phyloP scores from a whole-genome alignment of 1,140 invertebrate species.

The Gonioctena quinquepunctata region DNA sequence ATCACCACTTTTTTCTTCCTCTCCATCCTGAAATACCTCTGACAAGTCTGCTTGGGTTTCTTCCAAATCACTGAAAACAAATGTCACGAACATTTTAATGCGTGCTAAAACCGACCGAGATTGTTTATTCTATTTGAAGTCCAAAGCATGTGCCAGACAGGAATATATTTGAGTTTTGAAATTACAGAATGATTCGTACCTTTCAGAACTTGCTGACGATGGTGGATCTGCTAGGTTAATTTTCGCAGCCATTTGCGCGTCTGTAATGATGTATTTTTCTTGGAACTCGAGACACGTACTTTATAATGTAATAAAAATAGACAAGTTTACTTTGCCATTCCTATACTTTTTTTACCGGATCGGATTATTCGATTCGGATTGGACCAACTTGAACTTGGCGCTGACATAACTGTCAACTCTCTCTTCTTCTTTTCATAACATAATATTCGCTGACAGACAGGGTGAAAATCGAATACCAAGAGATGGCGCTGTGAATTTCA shows the following conservation, averaged over 20 bases:
- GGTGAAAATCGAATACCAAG: too few species aligned
- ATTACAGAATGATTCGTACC: conserved; percentile 60
- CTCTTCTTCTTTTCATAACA: too few species aligned
- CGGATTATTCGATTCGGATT: too few species aligned
- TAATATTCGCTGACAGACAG: too few species aligned
- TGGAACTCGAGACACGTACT: too few species aligned
- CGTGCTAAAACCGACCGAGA: too few species aligned
- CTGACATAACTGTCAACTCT: too few species aligned
- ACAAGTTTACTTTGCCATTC: background rate
- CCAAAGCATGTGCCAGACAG: too few species aligned
- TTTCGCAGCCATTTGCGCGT: conserved; percentile 68
- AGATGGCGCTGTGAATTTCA: too few species aligned
- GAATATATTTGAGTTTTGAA: too few species aligned
- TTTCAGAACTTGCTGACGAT: conserved; percentile 82
- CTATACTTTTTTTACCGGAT: background rate
- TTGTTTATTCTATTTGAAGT: background rate
- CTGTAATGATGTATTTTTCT: too few species aligned
- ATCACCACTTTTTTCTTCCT: conserved; percentile 66
- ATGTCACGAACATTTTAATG: too few species aligned
- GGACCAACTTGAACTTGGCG: background rate
- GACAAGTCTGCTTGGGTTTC: conserved; percentile 62
- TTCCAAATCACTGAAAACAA: conserved; percentile 56
- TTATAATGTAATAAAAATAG: background rate
- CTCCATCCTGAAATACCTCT: conserved; percentile 62
- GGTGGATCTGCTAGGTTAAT: conserved; percentile 73